Conservation (phyloP, 2,888 invertebrate species). For the Polyploca ridens region DNA sequence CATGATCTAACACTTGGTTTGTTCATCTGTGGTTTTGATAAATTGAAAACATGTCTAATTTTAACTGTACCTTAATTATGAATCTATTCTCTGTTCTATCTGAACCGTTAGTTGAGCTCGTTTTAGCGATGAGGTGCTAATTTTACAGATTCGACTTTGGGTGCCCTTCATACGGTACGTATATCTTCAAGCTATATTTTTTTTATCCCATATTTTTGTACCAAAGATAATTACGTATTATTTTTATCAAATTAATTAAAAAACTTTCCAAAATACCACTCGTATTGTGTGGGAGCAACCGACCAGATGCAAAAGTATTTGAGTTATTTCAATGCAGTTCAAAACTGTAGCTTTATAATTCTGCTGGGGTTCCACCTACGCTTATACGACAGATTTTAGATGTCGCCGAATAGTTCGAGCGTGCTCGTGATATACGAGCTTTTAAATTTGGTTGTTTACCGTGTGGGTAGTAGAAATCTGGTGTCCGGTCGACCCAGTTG, state of each 20-base stretch:
- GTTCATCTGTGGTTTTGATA: background rate
- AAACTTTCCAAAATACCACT: constrained; percentile 15
- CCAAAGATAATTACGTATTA: background rate
- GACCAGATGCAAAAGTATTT: constrained; percentile 1
- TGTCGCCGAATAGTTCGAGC: constrained; percentile 45
- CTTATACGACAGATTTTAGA: constrained; percentile 50
- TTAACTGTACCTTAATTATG: constrained; percentile 13
- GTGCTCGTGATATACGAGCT: constrained; percentile 49
- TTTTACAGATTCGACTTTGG: background rate
- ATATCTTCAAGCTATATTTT: no score
- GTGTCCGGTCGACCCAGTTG: constrained; percentile 79
- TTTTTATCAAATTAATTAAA: background rate
- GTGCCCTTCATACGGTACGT: background rate
- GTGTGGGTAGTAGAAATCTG: constrained; percentile 56
- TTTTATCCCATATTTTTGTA: no score
- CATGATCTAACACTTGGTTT: background rate
- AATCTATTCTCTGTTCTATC: background rate
- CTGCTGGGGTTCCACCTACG: constrained; percentile 52
- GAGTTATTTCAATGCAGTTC: constrained; percentile 2
- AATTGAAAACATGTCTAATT: background rate
- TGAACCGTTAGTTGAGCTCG: constrained; percentile 4
- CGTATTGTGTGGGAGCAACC: constrained; percentile 7
- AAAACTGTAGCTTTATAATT: constrained; percentile 35
- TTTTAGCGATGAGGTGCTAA: constrained; percentile 6
- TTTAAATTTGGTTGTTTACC: constrained; percentile 52